Base-by-base conservation (phyloP, 2,888 invertebrate species). In the Dicyrtomina minuta region DNA sequence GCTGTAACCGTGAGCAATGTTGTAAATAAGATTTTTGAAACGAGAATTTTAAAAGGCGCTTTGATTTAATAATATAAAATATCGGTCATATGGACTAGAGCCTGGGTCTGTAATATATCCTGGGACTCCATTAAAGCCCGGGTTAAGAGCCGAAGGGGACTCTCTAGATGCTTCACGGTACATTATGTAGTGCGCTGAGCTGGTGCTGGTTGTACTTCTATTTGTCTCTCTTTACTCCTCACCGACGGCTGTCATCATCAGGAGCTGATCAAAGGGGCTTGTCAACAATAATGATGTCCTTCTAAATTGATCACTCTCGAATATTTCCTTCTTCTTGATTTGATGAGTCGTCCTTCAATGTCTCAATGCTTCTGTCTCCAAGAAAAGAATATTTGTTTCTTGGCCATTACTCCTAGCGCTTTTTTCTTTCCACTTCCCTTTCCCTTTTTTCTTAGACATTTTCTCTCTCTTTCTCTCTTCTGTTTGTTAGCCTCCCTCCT, bases 221-320 rank as follows among this genome's bases (percentile, higher is more conserved):
- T 8, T 33, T 8, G 33, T 33, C 33, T 33, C 33, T 33, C 33
- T 33, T 8, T 33, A 33, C 33, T 33, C 33, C 33, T 33, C 33
- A 33, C 33, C 33, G 33, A 33, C 33, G 33, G 33, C 62, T 68
- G 68, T 68, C 68, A 68, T 68, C 55, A 55, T 68, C 68, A 68
- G 68, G 56, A 68, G 62, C 27, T 62, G 68, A 68, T 68, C 68
- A 68, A 62, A 68, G 56, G 62, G 33, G 53, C 56, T 68, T 68
- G 17, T 20, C 68, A 46, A 62, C 55, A 62, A 53, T 56, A 55
- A 55, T 61, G 62, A 49, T 62, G 66, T 56, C 56, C 58, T 46
- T 44, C 56, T 56, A 64, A 64, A 64, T 64, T 64, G 64, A 64
- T 64, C 64, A 64, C 51, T 51, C 64, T 51, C 22, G 20, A 60